Evolutionary conservation across 2,888 invertebrate species (phyloP), one percentile per base, ranked within the genome.

Genomic region (Choristoneura rosaceana): DNA sequence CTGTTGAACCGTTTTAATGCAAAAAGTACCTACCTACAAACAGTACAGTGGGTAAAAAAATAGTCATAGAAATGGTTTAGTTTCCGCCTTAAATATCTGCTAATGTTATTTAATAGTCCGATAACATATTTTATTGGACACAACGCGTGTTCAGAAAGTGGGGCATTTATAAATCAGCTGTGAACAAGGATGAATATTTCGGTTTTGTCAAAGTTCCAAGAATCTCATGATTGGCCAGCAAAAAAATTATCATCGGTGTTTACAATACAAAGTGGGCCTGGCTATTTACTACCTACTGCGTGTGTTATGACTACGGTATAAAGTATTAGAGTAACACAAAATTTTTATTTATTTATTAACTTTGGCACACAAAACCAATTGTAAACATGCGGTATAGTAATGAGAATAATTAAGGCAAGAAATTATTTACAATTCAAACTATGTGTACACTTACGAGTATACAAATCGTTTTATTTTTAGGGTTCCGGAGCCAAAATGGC

Each of bases 171-270:
- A 68, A 68, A 60, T 69, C 43, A 69, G 62, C 59, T 43, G 58
- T 52, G 50, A 64, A 73, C 73, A 73, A 73, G 73, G 73, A 73
- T 73, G 73, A 64, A 73, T 73, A 73, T 73, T 73, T 73, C 64
- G 64, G 73, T 73, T 64, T 73, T 73, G 73, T 59, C 73, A 73
- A 69, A 64, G 73, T 73, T 73, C 73, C 73, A 73, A 73, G 69
- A 73, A 69, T 73, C 55, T 64, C 58, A 69, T 64, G 69, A 73
- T 73, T 73, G 59, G 63, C 68, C 52, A 45, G 62, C 73, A 69
- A 73, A 69, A 68, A 60, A 52, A 5, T 50, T 73, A 73, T 73
- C 68, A 59, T 64, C 59, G 63, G 63, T 69, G 68, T 73, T 71
- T 63, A 73, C 59, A 73, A 59, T 69, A 64, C 55, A 33, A 47